Evolutionary conservation across 2,888 invertebrate genomes (phyloP).

Genomic region (Lasioglossum leucozonium): DNA sequence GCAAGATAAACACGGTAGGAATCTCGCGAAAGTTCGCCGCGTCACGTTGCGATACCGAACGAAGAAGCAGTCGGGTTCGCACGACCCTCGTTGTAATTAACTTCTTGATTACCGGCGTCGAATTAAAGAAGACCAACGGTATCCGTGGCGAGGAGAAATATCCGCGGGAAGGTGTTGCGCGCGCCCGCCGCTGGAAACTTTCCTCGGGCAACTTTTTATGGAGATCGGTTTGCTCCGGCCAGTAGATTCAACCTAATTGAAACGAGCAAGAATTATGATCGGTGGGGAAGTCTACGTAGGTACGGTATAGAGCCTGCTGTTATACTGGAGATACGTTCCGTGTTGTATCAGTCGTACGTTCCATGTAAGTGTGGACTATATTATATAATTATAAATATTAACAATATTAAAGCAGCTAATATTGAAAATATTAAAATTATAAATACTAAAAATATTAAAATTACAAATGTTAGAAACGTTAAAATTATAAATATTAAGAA

Average conservation of each 20-base stretch:
- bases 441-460: too few species aligned
- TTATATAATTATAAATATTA: too few species aligned
- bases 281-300: neutral
- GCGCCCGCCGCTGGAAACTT: neutral
- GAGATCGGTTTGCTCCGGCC: neutral
- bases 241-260: conserved; percentile 36
- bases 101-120: conserved; percentile 44
- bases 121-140: conserved; percentile 40
- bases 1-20: neutral
- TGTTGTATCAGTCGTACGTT: neutral
- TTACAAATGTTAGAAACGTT: too few species aligned
- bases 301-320: neutral
- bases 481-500: too few species aligned
- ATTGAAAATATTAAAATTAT: too few species aligned
- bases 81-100: conserved; percentile 43
- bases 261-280: conserved; percentile 28
- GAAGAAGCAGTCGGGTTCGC: neutral
- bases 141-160: conserved; percentile 21
- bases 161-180: conserved; percentile 4
- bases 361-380: neutral
- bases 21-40: neutral
- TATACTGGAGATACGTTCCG: neutral
- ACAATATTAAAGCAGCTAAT: too few species aligned
- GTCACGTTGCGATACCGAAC: neutral
- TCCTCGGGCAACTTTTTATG: neutral